Base-by-base conservation (phyloP, 2,113 vertebrate species). In the Beaufortia kweichowensis region DNA sequence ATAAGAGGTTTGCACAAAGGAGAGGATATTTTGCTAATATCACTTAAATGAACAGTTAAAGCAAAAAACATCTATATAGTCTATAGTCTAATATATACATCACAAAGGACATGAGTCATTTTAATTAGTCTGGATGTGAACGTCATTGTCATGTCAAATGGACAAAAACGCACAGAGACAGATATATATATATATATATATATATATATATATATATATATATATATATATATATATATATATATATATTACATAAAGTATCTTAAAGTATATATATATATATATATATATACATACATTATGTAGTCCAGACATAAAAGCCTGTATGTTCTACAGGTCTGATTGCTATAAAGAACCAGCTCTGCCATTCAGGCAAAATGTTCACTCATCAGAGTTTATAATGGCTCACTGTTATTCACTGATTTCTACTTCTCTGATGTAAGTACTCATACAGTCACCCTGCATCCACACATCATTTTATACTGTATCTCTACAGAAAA, bases 371-470 rank as follows among this genome's bases (percentile, higher is more conserved):
- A 28, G 53, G 67, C 29, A 33, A 29, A 70, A 70, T 70, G 67
- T 23, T 70, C 50, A 11, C 67, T 70, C 29, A 70, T 70, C 67
- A 70, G 50, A 14, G 28, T 19, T 53, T 9, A 68, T n/a, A 2
- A 53, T n/a, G 4, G 50, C 46, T 35, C 35, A n/a, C 29, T 70
- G 19, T 24, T 35, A 48, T 55, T 70, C 67, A 56, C 28, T 24
- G 46, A 56, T 24, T 70, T 19, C 15, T 9, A 6, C 26, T 39
- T 46, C 43, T 33, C 43, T 33, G 19, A 53, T 68, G 65, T 19
- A 53, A 31, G 10, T 35, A 6, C 29, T 3, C 6, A 9, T 17
- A 24, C 26, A 48, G 43, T 24, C 7, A 8, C 29, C 26, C 19
- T 14, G 5, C 26, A 50, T 17, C 1, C 0, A 5, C 10, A 12